These are phyloP conservation scores for Ridgeia piscesae DNA, from an alignment of 1,140 invertebrate genomes.

Conservation along the genomic window DNA sequence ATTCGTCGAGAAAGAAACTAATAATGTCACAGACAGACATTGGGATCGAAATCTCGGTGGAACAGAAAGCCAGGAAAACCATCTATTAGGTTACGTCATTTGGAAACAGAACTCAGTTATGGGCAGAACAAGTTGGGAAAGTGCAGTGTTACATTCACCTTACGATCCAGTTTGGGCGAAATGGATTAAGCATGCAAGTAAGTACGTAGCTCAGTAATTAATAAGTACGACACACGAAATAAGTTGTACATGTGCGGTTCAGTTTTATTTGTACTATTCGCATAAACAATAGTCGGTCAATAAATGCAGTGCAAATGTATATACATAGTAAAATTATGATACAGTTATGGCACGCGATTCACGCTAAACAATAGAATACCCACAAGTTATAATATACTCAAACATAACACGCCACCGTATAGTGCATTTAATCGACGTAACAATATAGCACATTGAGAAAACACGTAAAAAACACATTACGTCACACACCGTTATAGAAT, in stretches of 20 bases:
- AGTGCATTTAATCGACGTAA: constrained; percentile 1
- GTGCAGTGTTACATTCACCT: too few species aligned
- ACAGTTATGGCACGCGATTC: not conserved
- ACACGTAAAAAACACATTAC: not conserved
- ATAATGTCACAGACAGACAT: too few species aligned
- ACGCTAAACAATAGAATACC: not conserved
- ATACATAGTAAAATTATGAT: not conserved
- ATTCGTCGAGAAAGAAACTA: too few species aligned
- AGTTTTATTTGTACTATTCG: not conserved
- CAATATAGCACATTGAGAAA: not conserved
- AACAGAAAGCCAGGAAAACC: too few species aligned
- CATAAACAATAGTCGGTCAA: not conserved
- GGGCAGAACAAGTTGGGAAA: too few species aligned
- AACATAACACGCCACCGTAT: not conserved
- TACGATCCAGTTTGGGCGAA: too few species aligned
- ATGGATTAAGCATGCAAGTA: too few species aligned
- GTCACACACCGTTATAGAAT: not conserved
- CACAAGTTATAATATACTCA: not conserved
- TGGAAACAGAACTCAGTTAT: too few species aligned
- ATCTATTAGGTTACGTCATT: too few species aligned
- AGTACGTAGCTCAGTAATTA: too few species aligned
- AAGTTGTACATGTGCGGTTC: not conserved
- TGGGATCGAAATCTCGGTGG: too few species aligned
- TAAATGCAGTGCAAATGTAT: not conserved
- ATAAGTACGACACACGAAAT: not conserved